Conservation (phyloP, 1,140 invertebrate species). For the Drosophila aff. region DNA sequence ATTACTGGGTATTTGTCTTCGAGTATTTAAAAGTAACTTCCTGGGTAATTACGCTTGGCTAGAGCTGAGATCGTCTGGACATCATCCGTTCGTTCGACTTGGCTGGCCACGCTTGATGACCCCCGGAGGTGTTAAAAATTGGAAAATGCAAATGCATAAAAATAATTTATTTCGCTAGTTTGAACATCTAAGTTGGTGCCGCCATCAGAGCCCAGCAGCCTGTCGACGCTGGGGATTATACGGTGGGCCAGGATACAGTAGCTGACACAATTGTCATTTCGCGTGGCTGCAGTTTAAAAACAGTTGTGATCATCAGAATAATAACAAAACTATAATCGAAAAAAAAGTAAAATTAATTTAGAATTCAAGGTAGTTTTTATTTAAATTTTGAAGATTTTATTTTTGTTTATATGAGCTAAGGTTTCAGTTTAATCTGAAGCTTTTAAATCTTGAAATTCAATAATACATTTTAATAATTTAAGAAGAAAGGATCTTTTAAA, state of each 20-base stretch:
- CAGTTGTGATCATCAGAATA: background rate
- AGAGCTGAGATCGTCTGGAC: constrained; percentile 35
- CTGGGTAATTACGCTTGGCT: constrained; percentile 68
- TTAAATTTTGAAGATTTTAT: background rate
- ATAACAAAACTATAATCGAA: background rate
- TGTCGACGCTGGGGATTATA: constrained; percentile 38
- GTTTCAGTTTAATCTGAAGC: too few relatives aligned
- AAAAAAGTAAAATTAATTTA: background rate
- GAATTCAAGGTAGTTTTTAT: background rate
- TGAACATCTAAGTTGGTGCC: constrained; percentile 71
- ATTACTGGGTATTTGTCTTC: background rate
- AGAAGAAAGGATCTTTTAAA: too few relatives aligned
- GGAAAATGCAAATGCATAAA: constrained; percentile 84
- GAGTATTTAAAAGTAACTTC: background rate
- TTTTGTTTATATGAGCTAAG: background rate
- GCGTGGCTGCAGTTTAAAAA: constrained; percentile 30
- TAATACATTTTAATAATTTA: too few relatives aligned
- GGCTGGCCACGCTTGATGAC: constrained; percentile 73
- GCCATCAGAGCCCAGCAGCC: constrained; percentile 34
- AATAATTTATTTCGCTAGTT: constrained; percentile 78
- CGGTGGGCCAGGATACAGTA: constrained; percentile 63
- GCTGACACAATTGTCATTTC: constrained; percentile 85
- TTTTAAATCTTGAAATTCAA: background rate
- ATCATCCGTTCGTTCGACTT: constrained; percentile 14
- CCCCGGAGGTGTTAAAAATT: constrained; percentile 84